Percentiles rank a stretch among this genome's conserved stretches.
Conservation (phyloP, 1,140 invertebrate species). For the Bombus balteatus region DNA sequence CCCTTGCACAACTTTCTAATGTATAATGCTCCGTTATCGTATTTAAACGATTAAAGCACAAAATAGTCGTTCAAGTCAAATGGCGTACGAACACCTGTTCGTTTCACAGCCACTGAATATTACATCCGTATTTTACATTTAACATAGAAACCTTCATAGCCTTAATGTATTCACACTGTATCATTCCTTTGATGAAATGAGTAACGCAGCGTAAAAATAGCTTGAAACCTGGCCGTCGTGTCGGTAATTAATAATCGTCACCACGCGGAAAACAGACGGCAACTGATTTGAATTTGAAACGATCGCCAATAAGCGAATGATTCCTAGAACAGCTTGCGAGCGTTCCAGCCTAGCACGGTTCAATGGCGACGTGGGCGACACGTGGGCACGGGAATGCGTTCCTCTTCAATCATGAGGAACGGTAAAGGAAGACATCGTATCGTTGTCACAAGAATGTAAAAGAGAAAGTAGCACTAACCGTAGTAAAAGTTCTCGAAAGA, state of each 20-base stretch:
- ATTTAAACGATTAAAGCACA: neutral
- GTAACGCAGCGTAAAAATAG: neutral
- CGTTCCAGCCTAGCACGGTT: constrained; percentile 39
- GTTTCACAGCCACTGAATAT: neutral
- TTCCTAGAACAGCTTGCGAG: constrained; percentile 21
- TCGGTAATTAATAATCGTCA: constrained; percentile 29
- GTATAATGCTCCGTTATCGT: neutral
- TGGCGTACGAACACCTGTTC: neutral
- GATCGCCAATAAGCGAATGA: constrained; percentile 4
- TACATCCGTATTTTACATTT: neutral
- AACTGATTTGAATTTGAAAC: constrained; percentile 45
- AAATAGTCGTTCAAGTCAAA: neutral
- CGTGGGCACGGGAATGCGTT: constrained; percentile 56
- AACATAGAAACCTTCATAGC: neutral
- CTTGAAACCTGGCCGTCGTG: neutral
- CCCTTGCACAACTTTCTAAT: no score
- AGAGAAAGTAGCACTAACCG: constrained; percentile 28
- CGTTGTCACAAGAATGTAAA: constrained; percentile 27
- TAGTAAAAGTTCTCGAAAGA: neutral
- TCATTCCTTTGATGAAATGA: no score
- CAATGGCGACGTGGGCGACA: constrained; percentile 65
- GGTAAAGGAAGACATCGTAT: constrained; percentile 35
- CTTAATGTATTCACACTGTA: neutral
- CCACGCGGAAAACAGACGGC: neutral
- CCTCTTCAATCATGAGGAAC: constrained; percentile 32